Base-by-base conservation (phyloP, 2,797 vertebrate genomes). In the Pangasius djambal region DNA sequence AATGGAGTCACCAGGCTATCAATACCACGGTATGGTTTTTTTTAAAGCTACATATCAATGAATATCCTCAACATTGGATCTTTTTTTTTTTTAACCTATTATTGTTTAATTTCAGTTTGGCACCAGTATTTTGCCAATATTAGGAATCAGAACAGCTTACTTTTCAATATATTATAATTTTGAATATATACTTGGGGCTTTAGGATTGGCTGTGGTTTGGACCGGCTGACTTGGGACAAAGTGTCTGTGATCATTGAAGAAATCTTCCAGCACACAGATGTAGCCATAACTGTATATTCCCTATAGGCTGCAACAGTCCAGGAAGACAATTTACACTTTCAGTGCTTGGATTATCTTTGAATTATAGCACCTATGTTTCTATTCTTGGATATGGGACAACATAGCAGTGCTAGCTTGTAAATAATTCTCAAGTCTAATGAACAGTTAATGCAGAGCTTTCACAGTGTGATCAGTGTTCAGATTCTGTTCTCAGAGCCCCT, bases 181-280 rank as follows among this genome's bases (percentile, higher is more conserved):
- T 85, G 13, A n/a, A 84, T 65, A 34, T 44, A 28, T 61, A 22
- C 18, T n/a, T 88, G 65, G 65, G 82, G n/a, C 31, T 86, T 89
- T 95, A 99, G 98, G 87, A 99, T 99, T 86, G 98, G 97, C 31
- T 99, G 98, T 93, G 98, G 98, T 85, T 96, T 99, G 74, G 98
- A 99, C 57, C 86, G 94, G 63, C 95, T 99, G 92, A 90, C 93
- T 7, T 99, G 98, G 98, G 90, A 90, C 20, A 93, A 90, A 81
- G 98, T 99, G 91, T 97, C 96, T 18, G 93, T 93, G 34, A 97
- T 98, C 37, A 96, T 99, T 37, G 95, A 97, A 81, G 94, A 98
- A 20, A 94, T 98, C 87, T 99, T 99, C 94, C 93, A 96, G 86
- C 90, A 93, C 90, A 96, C 97, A 18, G 89, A 96, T 92, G 94